Evolutionary conservation across 2,113 vertebrate species (phyloP).

Genomic region (Chaetura pelagica): DNA sequence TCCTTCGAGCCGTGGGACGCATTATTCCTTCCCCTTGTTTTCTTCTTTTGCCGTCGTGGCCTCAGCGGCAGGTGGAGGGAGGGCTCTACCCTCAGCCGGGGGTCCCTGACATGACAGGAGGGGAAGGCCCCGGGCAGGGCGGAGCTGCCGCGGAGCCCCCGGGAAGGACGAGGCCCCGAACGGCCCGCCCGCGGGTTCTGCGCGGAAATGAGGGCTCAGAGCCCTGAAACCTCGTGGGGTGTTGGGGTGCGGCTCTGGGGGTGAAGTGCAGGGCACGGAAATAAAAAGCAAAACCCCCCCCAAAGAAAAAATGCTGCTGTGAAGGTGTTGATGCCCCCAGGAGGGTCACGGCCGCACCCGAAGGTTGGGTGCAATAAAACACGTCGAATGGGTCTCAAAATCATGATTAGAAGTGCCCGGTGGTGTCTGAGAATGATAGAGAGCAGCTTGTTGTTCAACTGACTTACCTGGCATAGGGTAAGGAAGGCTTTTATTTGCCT

Average conservation of each 20-base stretch:
- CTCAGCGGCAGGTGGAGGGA: background rate
- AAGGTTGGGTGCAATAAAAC: background rate
- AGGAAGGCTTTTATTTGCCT: background rate
- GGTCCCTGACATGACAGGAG: background rate
- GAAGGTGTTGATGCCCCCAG: background rate
- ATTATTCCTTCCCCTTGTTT: no score
- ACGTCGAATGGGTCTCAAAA: background rate
- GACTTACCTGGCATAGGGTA: rapidly evolving
- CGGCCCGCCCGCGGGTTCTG: rapidly evolving
- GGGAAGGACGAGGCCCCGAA: background rate
- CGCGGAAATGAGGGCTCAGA: background rate
- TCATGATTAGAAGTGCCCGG: background rate
- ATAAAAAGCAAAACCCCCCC: background rate
- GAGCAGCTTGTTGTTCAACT: background rate
- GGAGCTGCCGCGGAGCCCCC: background rate
- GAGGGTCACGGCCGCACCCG: rapidly evolving
- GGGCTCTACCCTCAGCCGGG: background rate
- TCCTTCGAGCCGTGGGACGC: no score
- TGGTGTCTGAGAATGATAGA: background rate
- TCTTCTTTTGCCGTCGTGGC: no score
- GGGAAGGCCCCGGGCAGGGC: background rate
- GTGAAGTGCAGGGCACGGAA: no score
- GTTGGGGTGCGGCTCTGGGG: no score
- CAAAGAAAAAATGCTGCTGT: rapidly evolving
- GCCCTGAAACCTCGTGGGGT: no score